These are phyloP conservation scores for Drosophila rellima DNA, from an alignment of 2,888 invertebrate species.

Conservation along the genomic window DNA sequence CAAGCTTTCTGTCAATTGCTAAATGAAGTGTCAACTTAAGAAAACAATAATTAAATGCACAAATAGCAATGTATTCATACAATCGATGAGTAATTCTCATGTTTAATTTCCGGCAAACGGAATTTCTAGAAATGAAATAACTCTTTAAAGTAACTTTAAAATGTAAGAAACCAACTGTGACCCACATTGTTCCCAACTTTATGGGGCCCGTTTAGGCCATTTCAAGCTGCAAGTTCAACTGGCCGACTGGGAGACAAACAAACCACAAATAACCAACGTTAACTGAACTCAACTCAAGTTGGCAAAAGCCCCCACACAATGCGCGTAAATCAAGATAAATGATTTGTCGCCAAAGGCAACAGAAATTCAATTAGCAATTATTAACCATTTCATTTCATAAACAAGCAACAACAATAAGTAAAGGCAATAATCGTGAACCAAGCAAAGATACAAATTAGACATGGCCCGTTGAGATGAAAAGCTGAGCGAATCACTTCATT, in stretches of 20 bases:
- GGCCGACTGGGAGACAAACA: conserved; percentile 20
- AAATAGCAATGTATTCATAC: conserved; percentile 5
- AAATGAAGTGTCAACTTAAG: conserved; percentile 39
- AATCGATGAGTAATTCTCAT: background rate
- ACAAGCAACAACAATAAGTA: conserved; percentile 42
- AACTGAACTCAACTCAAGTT: conserved; percentile 7
- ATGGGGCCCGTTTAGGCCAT: conserved; percentile 7
- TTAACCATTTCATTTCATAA: conserved; percentile 78
- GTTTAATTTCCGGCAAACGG: background rate
- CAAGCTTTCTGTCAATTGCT: conserved; percentile 23
- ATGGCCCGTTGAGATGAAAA: conserved; percentile 60
- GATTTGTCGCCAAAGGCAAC: conserved; percentile 79
- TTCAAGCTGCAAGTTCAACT: conserved; percentile 16
- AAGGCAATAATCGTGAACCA: conserved; percentile 58
- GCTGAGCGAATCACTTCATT: conserved; percentile 74
- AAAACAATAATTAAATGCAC: conserved; percentile 1
- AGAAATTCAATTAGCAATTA: conserved; percentile 82
- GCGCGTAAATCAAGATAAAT: conserved; percentile 79
- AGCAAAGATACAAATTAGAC: conserved; percentile 57
- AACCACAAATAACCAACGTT: conserved; percentile 13
- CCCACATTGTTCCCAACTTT: conserved; percentile 3
- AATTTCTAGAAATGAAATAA: background rate
- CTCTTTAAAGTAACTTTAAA: background rate
- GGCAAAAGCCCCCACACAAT: conserved; percentile 56
- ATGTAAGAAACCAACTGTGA: background rate